These are phyloP conservation scores for Gracilinanus agilis DNA, from an alignment of 2,113 vertebrate species.

Conservation along the genomic window DNA sequence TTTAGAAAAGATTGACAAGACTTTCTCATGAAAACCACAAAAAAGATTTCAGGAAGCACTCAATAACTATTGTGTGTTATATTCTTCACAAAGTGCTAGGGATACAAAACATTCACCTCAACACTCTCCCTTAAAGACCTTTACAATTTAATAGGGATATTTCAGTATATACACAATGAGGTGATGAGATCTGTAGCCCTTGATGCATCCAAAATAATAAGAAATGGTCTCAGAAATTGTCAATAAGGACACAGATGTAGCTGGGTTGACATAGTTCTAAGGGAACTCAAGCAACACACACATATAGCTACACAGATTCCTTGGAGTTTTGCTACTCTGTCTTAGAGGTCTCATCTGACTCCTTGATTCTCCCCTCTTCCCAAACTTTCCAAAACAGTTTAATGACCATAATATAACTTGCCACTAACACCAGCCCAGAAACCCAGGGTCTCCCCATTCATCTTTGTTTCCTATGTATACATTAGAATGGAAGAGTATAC, in stretches of 20 bases:
- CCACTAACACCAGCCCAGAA: neutral
- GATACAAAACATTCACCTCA: neutral
- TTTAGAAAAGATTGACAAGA: neutral
- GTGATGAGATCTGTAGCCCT: neutral
- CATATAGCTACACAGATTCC: neutral
- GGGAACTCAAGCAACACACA: neutral
- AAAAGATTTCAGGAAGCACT: neutral
- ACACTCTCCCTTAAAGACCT: neutral
- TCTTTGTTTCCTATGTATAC: neutral
- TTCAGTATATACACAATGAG: neutral
- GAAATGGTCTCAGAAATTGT: neutral
- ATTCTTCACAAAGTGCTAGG: neutral
- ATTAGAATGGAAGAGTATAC: neutral
- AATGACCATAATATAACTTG: neutral
- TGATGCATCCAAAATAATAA: neutral
- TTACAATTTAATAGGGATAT: neutral
- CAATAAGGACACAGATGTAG: neutral
- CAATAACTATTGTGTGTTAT: neutral
- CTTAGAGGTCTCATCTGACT: neutral
- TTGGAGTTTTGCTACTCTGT: neutral
- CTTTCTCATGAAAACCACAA: neutral
- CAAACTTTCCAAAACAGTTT: neutral
- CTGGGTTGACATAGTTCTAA: neutral
- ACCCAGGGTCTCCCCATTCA: neutral
- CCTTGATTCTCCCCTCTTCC: neutral